Evolutionary conservation across 1,140 invertebrate species (phyloP), one percentile per base, ranked within the genome.

Genomic region (Stegodyphus mimosarum): DNA sequence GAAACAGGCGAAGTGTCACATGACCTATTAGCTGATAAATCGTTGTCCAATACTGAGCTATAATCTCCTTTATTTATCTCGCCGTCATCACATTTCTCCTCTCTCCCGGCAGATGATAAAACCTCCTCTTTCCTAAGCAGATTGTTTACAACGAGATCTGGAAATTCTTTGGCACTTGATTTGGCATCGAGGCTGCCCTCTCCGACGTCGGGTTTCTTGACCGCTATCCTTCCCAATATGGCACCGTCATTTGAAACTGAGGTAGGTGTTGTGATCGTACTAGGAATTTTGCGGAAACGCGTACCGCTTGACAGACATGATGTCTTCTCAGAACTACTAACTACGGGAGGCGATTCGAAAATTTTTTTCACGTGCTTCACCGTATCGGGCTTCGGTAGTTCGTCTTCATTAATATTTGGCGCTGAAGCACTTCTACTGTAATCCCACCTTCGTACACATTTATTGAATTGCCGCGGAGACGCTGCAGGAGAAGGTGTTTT

Each of bases 321-420:
- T 52, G 76, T 49, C 50, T 81, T 81, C 79, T 72, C 79, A 55
- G 81, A 84, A 83, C 63, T 73, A 49, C 74, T 83, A 11, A n/a
- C 72, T 17, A 15, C 50, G 52, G 48, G 53, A 15, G 80, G 74
- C 9, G 83, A 92, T 90, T 97, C 96, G 90, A 97, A 97, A 88
- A 96, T 94, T 88, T 94, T 93, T 87, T 96, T 92, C 0, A 95
- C 94, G 69, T 95, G 94, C 88, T 95, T 95, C 66, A 97, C 95
- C 72, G 96, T 93, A 92, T 96, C 95, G 2, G 94, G 94, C 5
- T 95, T 95, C 4, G 96, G 96, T 48, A 96, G 92, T 87, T 96
- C 95, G 0, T 93, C 94, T 71, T 95, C 95, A 80, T 93, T 94
- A 81, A 95, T 92, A 51, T 69, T 75, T n/a, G 81, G 53, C n/a